Evolutionary conservation across 2,797 vertebrate species (phyloP), one percentile per base, ranked within the genome.

Genomic region (Channallabes apus): DNA sequence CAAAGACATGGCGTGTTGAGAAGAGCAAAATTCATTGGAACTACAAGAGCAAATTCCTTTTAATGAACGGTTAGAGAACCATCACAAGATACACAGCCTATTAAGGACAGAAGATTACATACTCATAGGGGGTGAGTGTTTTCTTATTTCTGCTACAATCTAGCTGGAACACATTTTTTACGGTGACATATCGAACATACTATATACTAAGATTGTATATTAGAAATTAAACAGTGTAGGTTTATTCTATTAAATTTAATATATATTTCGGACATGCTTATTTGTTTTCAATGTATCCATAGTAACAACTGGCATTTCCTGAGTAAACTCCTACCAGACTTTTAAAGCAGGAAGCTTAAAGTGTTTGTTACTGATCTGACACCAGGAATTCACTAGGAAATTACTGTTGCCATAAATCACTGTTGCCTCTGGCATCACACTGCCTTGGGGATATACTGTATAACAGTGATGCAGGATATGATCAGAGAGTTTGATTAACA

Each of bases 201-300:
- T 35, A 35, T 78, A 22, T 56, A 77, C 56, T 59, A 58, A 32
- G 29, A 29, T 20, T 77, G 29, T 22, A 35, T 35, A 20, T 77
- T 8, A 35, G 11, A 27, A 72, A 15, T 46, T 46, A 78, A 65
- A 38, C 11, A 38, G 35, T 29, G 15, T 54, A 71, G 32, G 18
- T 71, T 14, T 6, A 6, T 27, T 38, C 24, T 41, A 32, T 38
- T 56, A n/a, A 2, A 62, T 59, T 14, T 64, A 54, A 51, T 72
- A 64, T 27, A 32, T 11, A 29, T 24, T 67, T 51, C 11, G 29
- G 29, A 24, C 51, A 69, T 14, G 27, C 15, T 46, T 86, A 56
- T 86, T 79, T 86, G 73, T 83, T 83, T 77, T 41, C 75, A 46
- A 38, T 71, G 38, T 86, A 38, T 29, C 81, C 58, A 61, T 86